Base-by-base conservation (phyloP, 2,888 invertebrate genomes). In the Torymus aiolomorphi region DNA sequence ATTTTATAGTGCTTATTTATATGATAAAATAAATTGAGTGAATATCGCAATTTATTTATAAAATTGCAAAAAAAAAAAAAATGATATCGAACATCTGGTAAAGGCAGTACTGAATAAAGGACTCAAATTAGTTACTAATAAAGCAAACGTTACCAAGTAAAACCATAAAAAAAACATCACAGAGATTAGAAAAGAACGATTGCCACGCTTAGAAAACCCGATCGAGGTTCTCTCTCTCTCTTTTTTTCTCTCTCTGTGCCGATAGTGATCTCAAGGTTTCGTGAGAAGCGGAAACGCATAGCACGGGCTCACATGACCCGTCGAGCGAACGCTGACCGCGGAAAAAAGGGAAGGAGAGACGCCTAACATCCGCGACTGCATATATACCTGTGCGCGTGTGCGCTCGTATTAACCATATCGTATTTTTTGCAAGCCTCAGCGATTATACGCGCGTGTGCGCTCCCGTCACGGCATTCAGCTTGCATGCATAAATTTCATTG, bases 401-500 rank as follows among this genome's bases (percentile, higher is more conserved):
- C 8, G 42, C 42, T 42, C 42, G 42, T 42, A 42, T 42, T 42
- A 42, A 42, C 42, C 42, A 42, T 42, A 42, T 42, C 42, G 42
- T 42, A 57, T 65, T 71, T 77, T 70, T 80, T 80, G 74, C 66
- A 20, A 31, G 1, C 16, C 24, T 66, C 49, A 67, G 69, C 76
- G 80, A 69, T 80, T 76, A 80, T 71, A 67, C 56, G 24, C 24
- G 24, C 24, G 13, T 24, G n/a, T 54, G 16, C 11, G 74, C 52
- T 24, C 56, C 82, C 74, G 82, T 82, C 78, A 80, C 76, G 81
- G 57, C 70, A 81, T 63, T 84, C 80, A 80, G 73, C 70, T 80
- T 77, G 82, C 86, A 82, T 42, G 82, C 86, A 82, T 83, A 83
- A 84, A 84, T 82, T 82, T 86, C 86, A 86, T 86, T 86, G 86